Evolutionary conservation across 2,797 vertebrate genomes (phyloP), one percentile per base, ranked within the genome.

Genomic region (Mormyrus hasselquistii): DNA sequence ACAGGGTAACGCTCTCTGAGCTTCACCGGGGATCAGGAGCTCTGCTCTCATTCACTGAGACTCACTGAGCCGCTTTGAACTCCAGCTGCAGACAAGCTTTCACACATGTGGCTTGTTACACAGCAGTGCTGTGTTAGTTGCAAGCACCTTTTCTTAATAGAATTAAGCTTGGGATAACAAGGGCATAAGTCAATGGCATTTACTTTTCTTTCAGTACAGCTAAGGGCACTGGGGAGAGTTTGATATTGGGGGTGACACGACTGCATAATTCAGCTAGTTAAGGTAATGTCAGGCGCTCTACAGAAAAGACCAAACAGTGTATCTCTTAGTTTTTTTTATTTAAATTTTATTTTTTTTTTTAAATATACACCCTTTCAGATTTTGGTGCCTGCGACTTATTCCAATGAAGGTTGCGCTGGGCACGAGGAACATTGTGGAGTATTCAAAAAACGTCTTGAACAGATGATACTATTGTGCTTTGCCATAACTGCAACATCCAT

Each of bases 1-100:
- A 25, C 88, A 90, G 90, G 89, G 91, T 87, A 88, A 91, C 88
- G 89, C 86, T 83, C 90, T 91, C 88, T 59, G 86, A 88, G 59
- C 88, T 79, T 73, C 89, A 59, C 87, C 16, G 87, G 88, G 76
- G 88, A 69, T 8, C 19, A 14, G 49, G 19, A 9, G 34, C 59
- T 7, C 34, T 12, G 5, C 59, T n/a, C 87, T 47, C 22, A 7
- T 52, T 53, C 29, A 62, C 19, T 10, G 29, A 87, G 86, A 59
- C 53, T 19, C 86, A 10, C 19, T 3, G 52, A 87, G 14, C 52
- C 29, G 0, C 85, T 53, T 86, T 55, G 82, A 84, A 38, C 25
- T 16, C 2, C 85, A 16, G 29, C 85, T n/a, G 22, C 38, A 41
- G 49, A 25, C 12, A 29, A 53, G 50, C 49, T 38, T 55, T 50